Evolutionary conservation across 2,113 vertebrate genomes (phyloP), one percentile per base, ranked within the genome.

Genomic region (Platichthys stellatus): DNA sequence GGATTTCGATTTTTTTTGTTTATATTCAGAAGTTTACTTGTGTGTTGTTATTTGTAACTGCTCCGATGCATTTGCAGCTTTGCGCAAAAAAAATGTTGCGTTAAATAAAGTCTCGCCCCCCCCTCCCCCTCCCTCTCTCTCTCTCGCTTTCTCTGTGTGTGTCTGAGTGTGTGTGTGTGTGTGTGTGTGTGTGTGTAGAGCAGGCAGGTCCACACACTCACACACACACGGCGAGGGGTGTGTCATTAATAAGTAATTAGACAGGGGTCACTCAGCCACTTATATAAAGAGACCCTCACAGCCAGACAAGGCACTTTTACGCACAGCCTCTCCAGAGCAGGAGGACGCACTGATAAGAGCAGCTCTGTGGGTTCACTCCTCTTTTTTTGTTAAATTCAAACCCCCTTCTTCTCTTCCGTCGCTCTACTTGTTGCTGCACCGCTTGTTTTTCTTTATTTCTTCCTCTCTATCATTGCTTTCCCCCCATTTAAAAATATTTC

Each of bases 171-270:
- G 54, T 35, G 72, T 20, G 6, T 53, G 56, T 67, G 59, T 57
- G 21, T 28, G 57, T 17, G 63, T 72, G 40, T 26, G 57, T 35
- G 72, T n/a, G 6, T n/a, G 23, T 45, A 87, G 90, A 80, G 92
- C 87, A 74, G 72, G 91, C 94, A 90, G 94, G 92, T 94, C 95
- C 95, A 92, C 87, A 51, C 47, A 51, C 47, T 17, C 47, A 51
- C 47, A 49, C 47, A 47, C 45, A 49, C 47, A 51, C 92, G 93
- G 94, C 93, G 95, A 96, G 96, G 95, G 94, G 92, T 92, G 95
- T 95, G 96, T 96, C 96, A 97, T 97, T 96, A 97, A 97, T 98
- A 97, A 97, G 96, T 97, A 96, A 98, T 98, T 97, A 97, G 96
- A 94, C 94, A 83, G 88, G 94, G 96, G 96, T 96, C 95, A 95